Percentiles rank a stretch among this genome's conserved stretches.
These are phyloP conservation scores for Nyctereutes procyonoides DNA, from an alignment of 2,113 vertebrate species.

Conservation along the genomic window DNA sequence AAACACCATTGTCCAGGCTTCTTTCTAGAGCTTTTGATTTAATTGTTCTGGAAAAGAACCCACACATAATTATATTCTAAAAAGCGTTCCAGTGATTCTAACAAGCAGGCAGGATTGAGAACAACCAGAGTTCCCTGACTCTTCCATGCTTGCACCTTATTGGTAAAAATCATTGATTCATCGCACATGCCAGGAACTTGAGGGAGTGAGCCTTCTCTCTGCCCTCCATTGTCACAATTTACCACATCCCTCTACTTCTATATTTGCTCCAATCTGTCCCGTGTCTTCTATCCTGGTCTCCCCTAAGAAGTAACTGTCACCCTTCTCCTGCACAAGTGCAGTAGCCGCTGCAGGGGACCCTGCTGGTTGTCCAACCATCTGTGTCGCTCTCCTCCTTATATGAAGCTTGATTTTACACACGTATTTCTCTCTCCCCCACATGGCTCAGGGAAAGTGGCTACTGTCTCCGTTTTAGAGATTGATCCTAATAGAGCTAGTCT, in stretches of 20 bases:
- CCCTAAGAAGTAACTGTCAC: background rate
- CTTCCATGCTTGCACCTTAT: background rate
- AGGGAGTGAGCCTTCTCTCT: background rate
- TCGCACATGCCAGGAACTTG: background rate
- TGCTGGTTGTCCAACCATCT: background rate
- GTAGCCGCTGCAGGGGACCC: background rate
- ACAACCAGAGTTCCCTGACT: background rate
- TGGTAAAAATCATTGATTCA: background rate
- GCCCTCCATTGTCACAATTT: background rate
- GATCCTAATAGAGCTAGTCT: background rate
- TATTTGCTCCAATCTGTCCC: background rate
- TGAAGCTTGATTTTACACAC: background rate
- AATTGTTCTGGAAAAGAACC: background rate
- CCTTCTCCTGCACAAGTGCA: background rate
- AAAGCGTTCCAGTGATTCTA: background rate
- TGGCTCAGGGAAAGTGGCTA: background rate
- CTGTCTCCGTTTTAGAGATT: background rate
- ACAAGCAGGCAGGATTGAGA: background rate
- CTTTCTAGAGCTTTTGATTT: constrained; percentile 12
- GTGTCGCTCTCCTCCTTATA: background rate
- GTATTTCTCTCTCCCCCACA: background rate
- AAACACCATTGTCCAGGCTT: background rate
- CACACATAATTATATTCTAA: background rate
- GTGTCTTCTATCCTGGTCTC: background rate
- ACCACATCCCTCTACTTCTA: background rate